Percentiles rank a stretch among this genome's conserved stretches.
These are phyloP conservation scores for Drosophila funebris DNA, from an alignment of 1,140 invertebrate genomes.

Conservation along the genomic window DNA sequence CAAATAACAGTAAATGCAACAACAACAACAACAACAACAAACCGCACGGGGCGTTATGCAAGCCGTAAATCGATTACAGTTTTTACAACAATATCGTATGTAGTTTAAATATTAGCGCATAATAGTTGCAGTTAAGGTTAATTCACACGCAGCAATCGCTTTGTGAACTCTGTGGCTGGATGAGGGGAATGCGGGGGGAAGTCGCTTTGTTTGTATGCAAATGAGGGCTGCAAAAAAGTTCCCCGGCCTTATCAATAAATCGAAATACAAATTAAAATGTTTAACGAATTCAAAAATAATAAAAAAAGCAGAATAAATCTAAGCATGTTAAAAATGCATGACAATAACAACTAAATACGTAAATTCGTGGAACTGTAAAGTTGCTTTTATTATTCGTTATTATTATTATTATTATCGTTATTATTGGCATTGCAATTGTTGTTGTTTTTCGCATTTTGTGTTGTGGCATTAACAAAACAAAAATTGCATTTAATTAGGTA, in stretches of 20 bases:
- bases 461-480: neutral
- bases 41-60: conserved; percentile 58
- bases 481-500: conserved; percentile 40
- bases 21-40: neutral
- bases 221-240: conserved; percentile 38
- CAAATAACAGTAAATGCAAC: neutral
- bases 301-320: conserved; percentile 7
- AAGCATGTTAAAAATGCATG: conserved; percentile 10
- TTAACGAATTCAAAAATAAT: conserved; percentile 11
- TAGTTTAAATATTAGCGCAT: conserved; percentile 50
- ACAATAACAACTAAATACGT: conserved; percentile 25
- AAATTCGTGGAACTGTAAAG: conserved; percentile 25
- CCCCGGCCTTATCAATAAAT: conserved; percentile 53
- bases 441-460: too few species aligned
- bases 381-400: conserved; percentile 11
- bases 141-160: conserved; percentile 38
- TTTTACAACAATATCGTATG: conserved; percentile 31
- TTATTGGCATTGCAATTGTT: conserved; percentile 18
- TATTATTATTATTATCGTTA: too few species aligned
- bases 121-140: conserved; percentile 30
- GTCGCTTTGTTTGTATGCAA: conserved; percentile 70
- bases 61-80: conserved; percentile 52
- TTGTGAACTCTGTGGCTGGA: neutral
- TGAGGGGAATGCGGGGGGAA: neutral
- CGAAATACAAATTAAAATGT: conserved; percentile 54